Evolutionary conservation across 2,113 vertebrate genomes (phyloP).

Genomic region (Lutjanus erythropterus): DNA sequence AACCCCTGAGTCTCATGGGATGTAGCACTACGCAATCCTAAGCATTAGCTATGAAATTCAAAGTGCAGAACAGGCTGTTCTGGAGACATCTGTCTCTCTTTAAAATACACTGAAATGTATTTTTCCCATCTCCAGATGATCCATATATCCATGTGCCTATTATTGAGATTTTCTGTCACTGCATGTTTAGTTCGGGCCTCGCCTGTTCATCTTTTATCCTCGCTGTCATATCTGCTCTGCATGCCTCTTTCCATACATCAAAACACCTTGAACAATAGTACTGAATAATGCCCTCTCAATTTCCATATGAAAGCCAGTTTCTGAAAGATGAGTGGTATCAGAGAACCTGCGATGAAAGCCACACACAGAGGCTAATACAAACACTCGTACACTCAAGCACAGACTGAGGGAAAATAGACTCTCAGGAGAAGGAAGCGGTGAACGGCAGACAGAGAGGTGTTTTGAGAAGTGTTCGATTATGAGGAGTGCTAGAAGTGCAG

Average conservation of each 20-base stretch:
- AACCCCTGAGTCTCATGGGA: not conserved
- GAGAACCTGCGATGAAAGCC: slow-evolving; percentile 32
- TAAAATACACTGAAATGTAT: not conserved
- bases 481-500: slow-evolving; percentile 1
- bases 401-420: slow-evolving; percentile 8
- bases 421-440: not conserved
- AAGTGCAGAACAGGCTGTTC: not conserved
- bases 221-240: slow-evolving; percentile 18
- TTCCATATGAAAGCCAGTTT: slow-evolving; percentile 52
- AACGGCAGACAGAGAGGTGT: slow-evolving; percentile 2
- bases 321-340: slow-evolving; percentile 16
- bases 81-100: not conserved
- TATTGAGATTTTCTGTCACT: not conserved
- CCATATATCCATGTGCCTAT: not conserved
- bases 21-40: not conserved
- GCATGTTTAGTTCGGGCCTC: not conserved
- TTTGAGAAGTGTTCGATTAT: slow-evolving; percentile 30
- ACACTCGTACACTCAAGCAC: not conserved
- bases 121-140: not conserved
- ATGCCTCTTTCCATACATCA: slow-evolving; percentile 24
- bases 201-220: slow-evolving; percentile 11
- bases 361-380: slow-evolving; percentile 9
- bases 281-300: slow-evolving; percentile 44
- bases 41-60: not conserved
- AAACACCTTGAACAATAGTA: slow-evolving; percentile 40